Evolutionary conservation across 2,888 invertebrate genomes (phyloP).

Genomic region (Coleophora flavipennella): DNA sequence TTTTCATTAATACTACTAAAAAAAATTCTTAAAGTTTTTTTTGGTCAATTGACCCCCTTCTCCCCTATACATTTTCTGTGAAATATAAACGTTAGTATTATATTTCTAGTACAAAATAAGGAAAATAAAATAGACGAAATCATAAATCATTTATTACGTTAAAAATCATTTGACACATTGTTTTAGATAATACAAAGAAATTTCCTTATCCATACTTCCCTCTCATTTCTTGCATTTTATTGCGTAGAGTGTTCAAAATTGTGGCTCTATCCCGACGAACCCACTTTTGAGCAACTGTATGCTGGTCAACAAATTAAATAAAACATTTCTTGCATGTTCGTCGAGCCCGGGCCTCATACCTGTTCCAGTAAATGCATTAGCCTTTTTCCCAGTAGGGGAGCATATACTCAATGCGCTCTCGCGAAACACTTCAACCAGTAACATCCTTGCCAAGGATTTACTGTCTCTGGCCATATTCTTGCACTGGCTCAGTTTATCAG

Average conservation of each 20-base stretch:
- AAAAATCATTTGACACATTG: neutral
- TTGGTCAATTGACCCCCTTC: no score
- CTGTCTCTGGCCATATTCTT: neutral
- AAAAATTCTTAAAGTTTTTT: neutral
- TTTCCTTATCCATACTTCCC: neutral
- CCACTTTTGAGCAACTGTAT: neutral
- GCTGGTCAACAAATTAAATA: conserved; percentile 1
- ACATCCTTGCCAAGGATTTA: neutral
- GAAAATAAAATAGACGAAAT: neutral
- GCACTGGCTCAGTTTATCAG: neutral
- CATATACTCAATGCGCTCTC: no score
- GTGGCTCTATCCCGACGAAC: neutral
- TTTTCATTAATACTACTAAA: no score
- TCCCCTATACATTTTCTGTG: neutral
- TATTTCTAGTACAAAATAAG: neutral
- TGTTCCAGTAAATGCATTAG: neutral
- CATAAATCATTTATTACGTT: no score
- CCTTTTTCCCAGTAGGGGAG: conserved; percentile 1
- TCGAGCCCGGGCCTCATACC: neutral
- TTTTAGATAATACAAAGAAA: neutral
- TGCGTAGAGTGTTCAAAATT: neutral
- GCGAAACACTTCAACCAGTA: neutral
- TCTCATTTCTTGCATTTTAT: conserved; percentile 3
- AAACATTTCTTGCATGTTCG: conserved; percentile 1
- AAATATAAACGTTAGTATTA: neutral